Percentiles rank a stretch among this genome's conserved stretches.
These are phyloP conservation scores for Ibidorhyncha struthersii DNA, from an alignment of 2,113 vertebrate genomes.

Conservation along the genomic window DNA sequence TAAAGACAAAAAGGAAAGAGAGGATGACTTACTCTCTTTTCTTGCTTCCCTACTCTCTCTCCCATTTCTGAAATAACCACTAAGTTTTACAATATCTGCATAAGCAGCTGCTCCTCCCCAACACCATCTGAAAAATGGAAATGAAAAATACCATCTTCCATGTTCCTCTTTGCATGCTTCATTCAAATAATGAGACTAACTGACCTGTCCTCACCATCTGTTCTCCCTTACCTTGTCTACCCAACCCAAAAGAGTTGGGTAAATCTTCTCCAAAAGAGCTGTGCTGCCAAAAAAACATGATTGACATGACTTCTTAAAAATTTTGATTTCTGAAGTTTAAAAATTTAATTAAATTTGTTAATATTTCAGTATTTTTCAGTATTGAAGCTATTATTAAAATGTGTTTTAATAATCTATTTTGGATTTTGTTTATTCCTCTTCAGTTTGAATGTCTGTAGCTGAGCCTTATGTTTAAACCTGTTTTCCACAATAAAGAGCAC, in stretches of 20 bases:
- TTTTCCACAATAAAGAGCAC: neutral
- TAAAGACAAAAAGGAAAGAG: neutral
- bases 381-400: neutral
- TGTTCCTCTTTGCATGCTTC: neutral
- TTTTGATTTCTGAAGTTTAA: neutral
- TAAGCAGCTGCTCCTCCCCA: neutral
- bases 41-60: neutral
- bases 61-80: neutral
- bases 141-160: neutral
- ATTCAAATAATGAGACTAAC: neutral
- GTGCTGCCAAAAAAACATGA: neutral
- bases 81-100: neutral
- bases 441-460: neutral
- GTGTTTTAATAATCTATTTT: neutral
- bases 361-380: neutral
- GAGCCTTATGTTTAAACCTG: neutral
- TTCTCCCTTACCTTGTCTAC: neutral
- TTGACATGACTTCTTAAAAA: neutral
- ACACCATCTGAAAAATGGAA: neutral
- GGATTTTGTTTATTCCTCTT: neutral
- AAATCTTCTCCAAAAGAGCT: neutral
- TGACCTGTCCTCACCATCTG: neutral
- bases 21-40: neutral
- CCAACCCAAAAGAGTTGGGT: neutral
- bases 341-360: neutral